Evolutionary conservation across 2,888 invertebrate species (phyloP), one percentile per base, ranked within the genome.

Genomic region (Volucella inflata): DNA sequence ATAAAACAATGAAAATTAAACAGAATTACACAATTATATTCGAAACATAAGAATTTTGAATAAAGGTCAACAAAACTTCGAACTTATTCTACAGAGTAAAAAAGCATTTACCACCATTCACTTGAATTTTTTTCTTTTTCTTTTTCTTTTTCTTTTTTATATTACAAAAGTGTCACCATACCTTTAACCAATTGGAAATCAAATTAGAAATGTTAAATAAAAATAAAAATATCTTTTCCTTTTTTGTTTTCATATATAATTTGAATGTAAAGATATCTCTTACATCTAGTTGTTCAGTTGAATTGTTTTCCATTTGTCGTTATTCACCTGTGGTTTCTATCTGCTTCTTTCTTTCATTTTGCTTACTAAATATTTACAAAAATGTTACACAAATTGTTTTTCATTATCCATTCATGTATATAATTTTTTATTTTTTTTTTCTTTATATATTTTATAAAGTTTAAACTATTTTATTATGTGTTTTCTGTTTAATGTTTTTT

Each of bases 281-380:
- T 80, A 80, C 36, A 60, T 46, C 67, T 80, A 80, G 67, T 74
- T 80, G 72, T 74, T 80, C 80, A 80, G 80, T 80, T 80, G 60
- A 74, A 67, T 80, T 67, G 44, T 60, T 72, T 59, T 30, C 30
- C 30, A 30, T 30, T 30, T 79, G 59, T 72, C 11, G 30, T 76
- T 21, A 55, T 36, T 48, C 16, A 38, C 51, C 40, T 67, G 21
- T 75, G 64, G 21, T 38, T 48, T 59, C 17, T 12, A 3, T 68
- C 16, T 53, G 8, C 42, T 53, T 42, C 16, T 40, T 48, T 78
- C 21, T 57, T 40, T 62, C 14, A 44, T 59, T 60, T 77, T 64
- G 57, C 64, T 79, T 72, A 72, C 59, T 79, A 72, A 65, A 46
- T 80, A 80, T 80, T 74, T 80, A 80, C 80, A 80, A 80, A 80